Conservation (phyloP, 2,888 invertebrate genomes). For the Balanococcus diminutus region DNA sequence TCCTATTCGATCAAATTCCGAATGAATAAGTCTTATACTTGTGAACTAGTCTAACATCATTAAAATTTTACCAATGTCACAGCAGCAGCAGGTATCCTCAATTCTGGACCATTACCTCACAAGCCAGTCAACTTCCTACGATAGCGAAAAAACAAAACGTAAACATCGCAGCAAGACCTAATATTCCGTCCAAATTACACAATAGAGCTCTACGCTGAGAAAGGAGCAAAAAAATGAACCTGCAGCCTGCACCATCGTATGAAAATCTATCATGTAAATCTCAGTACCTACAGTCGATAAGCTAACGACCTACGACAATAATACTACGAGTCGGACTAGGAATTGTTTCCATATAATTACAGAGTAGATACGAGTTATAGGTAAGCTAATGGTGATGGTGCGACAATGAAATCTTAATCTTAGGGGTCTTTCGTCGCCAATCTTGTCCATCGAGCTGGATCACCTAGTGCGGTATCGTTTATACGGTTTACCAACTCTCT, state of each 20-base stretch:
- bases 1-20: no score
- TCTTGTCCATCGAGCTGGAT: slow-evolving; percentile 8
- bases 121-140: background rate
- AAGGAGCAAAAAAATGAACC: background rate
- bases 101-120: background rate
- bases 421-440: background rate
- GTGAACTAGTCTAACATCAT: background rate
- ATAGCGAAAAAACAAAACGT: background rate
- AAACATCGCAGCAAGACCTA: background rate
- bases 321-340: background rate
- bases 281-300: background rate
- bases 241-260: background rate
- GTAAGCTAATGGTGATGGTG: background rate
- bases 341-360: background rate
- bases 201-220: background rate
- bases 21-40: no score
- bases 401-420: slow-evolving; percentile 12
- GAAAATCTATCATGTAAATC: background rate
- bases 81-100: background rate
- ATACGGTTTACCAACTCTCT: background rate
- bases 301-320: slow-evolving; percentile 33
- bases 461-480: background rate
- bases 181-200: background rate
- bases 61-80: background rate
- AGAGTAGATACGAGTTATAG: background rate